phyloP scores from a whole-genome alignment of 2,113 vertebrate genomes.

The Enhydra lutris region DNA sequence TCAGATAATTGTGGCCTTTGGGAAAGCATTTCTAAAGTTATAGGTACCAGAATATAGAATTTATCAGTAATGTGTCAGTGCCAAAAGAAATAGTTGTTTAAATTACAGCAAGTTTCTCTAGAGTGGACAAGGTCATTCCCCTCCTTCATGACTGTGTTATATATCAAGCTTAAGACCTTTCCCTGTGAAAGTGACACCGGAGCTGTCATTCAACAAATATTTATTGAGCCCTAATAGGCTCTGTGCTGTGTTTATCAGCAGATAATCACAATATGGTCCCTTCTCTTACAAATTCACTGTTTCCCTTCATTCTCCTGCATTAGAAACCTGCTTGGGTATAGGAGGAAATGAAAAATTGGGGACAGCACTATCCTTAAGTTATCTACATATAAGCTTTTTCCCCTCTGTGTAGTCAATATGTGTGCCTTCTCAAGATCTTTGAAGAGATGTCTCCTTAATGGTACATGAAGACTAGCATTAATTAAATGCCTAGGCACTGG shows the following conservation, averaged over 20 bases:
- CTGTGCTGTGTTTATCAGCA: background rate
- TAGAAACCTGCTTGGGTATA: background rate
- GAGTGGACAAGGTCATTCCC: background rate
- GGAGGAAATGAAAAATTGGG: background rate
- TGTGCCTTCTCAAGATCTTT: background rate
- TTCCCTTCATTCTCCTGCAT: background rate
- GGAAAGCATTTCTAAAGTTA: background rate
- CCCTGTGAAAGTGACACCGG: background rate
- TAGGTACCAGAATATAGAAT: background rate
- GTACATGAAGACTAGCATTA: background rate
- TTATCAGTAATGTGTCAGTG: background rate
- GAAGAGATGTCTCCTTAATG: background rate
- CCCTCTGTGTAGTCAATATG: background rate
- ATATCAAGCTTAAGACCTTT: background rate
- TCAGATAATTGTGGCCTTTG: background rate
- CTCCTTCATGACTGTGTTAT: background rate
- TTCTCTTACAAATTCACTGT: background rate
- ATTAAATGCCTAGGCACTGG: background rate
- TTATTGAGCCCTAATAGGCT: background rate
- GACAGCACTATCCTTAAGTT: background rate
- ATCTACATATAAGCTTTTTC: background rate
- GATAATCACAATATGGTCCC: rapidly evolving
- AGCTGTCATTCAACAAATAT: background rate
- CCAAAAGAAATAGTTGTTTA: background rate
- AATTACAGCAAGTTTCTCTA: background rate